phyloP scores from a whole-genome alignment of 2,113 vertebrate species.

The Gavia stellata region DNA sequence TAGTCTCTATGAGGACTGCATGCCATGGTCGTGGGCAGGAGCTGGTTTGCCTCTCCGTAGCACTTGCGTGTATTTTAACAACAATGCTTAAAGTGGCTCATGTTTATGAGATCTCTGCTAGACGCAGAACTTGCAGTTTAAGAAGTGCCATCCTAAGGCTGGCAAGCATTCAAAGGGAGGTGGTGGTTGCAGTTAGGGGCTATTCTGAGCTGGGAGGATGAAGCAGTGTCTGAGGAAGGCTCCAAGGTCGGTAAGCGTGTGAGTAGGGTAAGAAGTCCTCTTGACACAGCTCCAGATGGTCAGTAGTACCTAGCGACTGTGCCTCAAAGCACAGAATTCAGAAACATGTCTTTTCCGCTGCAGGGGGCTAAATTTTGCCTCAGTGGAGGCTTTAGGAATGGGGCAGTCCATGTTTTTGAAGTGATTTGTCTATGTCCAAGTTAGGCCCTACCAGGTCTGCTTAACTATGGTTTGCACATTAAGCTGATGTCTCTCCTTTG shows the following conservation, averaged over 20 bases:
- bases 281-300: not conserved
- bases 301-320: not conserved
- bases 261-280: not conserved
- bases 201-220: not conserved
- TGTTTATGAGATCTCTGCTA: not conserved
- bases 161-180: not conserved
- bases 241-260: not conserved
- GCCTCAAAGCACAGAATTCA: not conserved
- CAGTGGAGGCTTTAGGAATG: not conserved
- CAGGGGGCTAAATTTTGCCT: not conserved
- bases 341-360: not conserved
- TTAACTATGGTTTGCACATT: not conserved
- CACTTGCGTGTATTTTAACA: fast-evolving
- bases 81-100: not conserved
- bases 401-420: not conserved
- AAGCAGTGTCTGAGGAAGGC: not conserved
- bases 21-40: fast-evolving
- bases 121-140: not conserved
- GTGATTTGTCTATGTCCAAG: not conserved
- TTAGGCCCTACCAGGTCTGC: not conserved
- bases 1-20: fast-evolving
- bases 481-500: not conserved
- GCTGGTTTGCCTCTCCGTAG: not conserved
- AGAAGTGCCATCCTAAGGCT: not conserved
- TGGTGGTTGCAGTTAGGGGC: not conserved